Evolutionary conservation across 2,113 vertebrate genomes (phyloP).

Genomic region (Sinocyclocheilus anshuiensis): DNA sequence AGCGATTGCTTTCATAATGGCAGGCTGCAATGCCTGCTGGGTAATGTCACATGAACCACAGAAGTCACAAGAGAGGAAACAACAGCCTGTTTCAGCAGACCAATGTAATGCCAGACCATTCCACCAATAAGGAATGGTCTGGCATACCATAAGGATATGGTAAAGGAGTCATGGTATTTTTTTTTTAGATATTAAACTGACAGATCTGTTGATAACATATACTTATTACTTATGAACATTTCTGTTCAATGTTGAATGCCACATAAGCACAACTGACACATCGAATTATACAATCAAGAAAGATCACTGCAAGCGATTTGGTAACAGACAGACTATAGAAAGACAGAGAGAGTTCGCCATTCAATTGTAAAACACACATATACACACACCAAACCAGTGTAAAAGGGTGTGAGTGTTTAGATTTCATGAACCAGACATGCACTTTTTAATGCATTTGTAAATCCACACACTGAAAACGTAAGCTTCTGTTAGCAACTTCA

Average conservation of each 20-base stretch:
- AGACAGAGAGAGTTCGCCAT: slow-evolving; percentile 12
- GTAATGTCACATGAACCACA: slow-evolving; percentile 13
- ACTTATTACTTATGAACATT: neutral
- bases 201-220: neutral
- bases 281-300: neutral
- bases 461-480: neutral
- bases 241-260: neutral
- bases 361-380: slow-evolving; percentile 20
- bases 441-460: slow-evolving; percentile 6
- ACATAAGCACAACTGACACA: slow-evolving; percentile 4
- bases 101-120: slow-evolving; percentile 10
- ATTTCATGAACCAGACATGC: slow-evolving; percentile 51
- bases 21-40: slow-evolving; percentile 40
- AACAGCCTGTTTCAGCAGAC: slow-evolving; percentile 11
- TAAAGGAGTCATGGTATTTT: neutral
- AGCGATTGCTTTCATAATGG: slow-evolving; percentile 2
- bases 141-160: neutral
- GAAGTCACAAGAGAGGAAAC: slow-evolving; percentile 1
- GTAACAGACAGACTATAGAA: neutral
- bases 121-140: too few species aligned
- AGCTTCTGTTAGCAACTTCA: neutral
- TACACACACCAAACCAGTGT: slow-evolving; percentile 34
- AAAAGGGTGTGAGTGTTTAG: slow-evolving; percentile 31
- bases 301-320: slow-evolving; percentile 23
- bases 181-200: neutral